phyloP scores from a whole-genome alignment of 2,113 vertebrate genomes.

The Bombycilla garrulus region DNA sequence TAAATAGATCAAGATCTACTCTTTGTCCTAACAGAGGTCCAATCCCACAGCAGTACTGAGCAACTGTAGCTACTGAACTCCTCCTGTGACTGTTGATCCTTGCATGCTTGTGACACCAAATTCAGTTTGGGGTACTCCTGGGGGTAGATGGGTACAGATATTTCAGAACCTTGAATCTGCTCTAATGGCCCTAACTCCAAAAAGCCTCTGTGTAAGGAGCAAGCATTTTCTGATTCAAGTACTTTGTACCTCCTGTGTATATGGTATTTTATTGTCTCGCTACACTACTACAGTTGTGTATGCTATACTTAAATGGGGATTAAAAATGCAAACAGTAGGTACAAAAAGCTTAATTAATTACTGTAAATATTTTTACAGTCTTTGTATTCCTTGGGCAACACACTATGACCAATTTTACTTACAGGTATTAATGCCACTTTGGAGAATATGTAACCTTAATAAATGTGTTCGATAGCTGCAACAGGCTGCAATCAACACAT shows the following conservation, averaged over 20 bases:
- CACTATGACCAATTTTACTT: neutral
- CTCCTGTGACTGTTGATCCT: neutral
- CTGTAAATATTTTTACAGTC: neutral
- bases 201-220: neutral
- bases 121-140: neutral
- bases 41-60: neutral
- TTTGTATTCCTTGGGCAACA: neutral
- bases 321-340: neutral
- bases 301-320: neutral
- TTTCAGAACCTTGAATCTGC: neutral
- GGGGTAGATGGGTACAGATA: rapidly evolving
- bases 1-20: neutral
- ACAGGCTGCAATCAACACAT: neutral
- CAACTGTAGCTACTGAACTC: neutral
- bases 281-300: neutral
- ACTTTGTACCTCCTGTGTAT: rapidly evolving
- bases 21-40: neutral
- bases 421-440: neutral
- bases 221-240: neutral
- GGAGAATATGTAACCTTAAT: neutral
- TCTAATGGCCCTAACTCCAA: neutral
- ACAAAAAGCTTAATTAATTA: neutral
- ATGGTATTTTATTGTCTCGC: neutral
- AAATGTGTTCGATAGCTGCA: neutral
- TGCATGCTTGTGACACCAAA: neutral